These are phyloP conservation scores for Lagenorhynchus albirostris DNA, from an alignment of 2,113 vertebrate species.

Conservation along the genomic window DNA sequence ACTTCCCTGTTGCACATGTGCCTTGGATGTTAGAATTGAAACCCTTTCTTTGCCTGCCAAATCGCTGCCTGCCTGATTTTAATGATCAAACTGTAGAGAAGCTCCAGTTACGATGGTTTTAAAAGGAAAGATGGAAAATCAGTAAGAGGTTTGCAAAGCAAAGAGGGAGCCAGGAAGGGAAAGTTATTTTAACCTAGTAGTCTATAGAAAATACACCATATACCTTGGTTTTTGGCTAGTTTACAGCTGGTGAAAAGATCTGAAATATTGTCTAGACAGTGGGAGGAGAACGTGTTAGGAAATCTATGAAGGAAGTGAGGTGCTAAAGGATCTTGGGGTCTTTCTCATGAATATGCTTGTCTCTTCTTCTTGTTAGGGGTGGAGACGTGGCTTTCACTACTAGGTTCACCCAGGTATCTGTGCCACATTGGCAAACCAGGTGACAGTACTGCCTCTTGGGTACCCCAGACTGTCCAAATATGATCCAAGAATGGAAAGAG, in stretches of 20 bases:
- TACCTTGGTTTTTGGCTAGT: neutral
- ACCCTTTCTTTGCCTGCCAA: conserved; percentile 82
- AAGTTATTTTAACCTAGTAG: conserved; percentile 51
- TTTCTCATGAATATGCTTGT: neutral
- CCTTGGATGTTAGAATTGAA: conserved; percentile 75
- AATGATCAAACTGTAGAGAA: conserved; percentile 75
- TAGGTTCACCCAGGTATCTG: neutral
- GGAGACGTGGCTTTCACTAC: neutral
- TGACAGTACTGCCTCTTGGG: neutral
- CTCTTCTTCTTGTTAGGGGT: neutral
- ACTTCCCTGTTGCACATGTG: conserved; percentile 74
- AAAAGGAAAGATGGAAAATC: conserved; percentile 77
- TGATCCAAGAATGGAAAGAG: neutral
- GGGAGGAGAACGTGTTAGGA: neutral
- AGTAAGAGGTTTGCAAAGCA: conserved; percentile 29
- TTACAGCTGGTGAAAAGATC: conserved; percentile 17
- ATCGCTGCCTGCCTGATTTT: conserved; percentile 80
- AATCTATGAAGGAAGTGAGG: neutral
- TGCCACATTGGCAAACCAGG: neutral
- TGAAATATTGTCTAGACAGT: neutral
- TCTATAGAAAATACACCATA: conserved; percentile 16
- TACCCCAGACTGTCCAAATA: neutral
- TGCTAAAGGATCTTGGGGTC: neutral
- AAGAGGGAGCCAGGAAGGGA: conserved; percentile 15
- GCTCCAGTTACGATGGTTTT: conserved; percentile 68